Base-by-base conservation (phyloP, 2,888 invertebrate species). In the Gonocerus acuteangulatus region DNA sequence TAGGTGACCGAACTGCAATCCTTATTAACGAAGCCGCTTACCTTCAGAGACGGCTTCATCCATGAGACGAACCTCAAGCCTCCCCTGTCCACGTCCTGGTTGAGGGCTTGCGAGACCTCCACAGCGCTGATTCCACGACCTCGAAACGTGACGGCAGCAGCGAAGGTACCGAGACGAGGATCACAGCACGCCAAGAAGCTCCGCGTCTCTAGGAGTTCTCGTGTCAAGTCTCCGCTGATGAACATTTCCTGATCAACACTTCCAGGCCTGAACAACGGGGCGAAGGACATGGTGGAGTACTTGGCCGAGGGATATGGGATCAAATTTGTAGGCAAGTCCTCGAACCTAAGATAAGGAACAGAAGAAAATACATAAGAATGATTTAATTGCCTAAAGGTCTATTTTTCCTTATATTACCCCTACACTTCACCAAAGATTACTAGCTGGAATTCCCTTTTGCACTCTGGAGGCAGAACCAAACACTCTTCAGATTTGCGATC, bases 11-110 rank as follows among this genome's bases (percentile, higher is more conserved):
- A n/a, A n/a, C n/a, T n/a, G n/a, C n/a, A n/a, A n/a, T n/a, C n/a
- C n/a, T n/a, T n/a, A n/a, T n/a, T n/a, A n/a, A n/a, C n/a, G n/a
- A n/a, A n/a, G n/a, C n/a, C n/a, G n/a, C n/a, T 32, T 32, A 51
- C 51, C 51, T 51, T 51, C 4, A 51, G 34, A 2, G 51, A 51
- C 6, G 51, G 51, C 1, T 36, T 51, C 18, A 51, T 51, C 51
- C 51, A 51, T 6, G 51, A 16, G 34, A 51, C 32, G 13, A 51
- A 51, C 21, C 18, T 36, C 1, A 34, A 32, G 1, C 51, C 51
- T 34, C 34, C 19, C 36, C 51, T 51, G 4, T 11, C 51, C 1
- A 19, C 13, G 2, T 51, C 34, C 51, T 51, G 32, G 0, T n/a
- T 34, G 18, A 51, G 36, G 2, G 51, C 51, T 1, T 2, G 19